Percentiles rank a stretch among this genome's conserved stretches.
Evolutionary conservation across 2,797 vertebrate genomes (phyloP).

Genomic region (Gobionotothen gibberifrons): DNA sequence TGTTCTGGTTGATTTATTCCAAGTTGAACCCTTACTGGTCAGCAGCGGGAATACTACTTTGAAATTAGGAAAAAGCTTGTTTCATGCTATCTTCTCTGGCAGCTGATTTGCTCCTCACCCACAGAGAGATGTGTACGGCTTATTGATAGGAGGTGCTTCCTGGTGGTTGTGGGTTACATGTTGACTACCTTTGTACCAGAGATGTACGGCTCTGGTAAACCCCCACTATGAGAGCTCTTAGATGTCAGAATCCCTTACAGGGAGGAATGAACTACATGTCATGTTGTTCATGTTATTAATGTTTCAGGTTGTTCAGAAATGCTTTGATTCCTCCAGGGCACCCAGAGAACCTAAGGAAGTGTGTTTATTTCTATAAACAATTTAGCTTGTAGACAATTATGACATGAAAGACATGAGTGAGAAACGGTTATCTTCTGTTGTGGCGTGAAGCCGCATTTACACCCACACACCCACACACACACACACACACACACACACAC

Average conservation of each 20-base stretch:
- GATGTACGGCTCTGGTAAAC: constrained; percentile 34
- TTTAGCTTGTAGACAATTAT: constrained; percentile 12
- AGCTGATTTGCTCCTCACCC: constrained; percentile 30
- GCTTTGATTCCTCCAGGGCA: constrained; percentile 52
- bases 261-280: constrained; percentile 48
- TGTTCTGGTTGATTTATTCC: constrained; percentile 38
- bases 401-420: constrained; percentile 17
- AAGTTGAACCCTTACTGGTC: constrained; percentile 41
- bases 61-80: constrained; percentile 29
- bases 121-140: constrained; percentile 21
- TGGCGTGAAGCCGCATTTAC: no score
- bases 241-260: constrained; percentile 54
- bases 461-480: not conserved
- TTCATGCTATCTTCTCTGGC: constrained; percentile 44
- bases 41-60: constrained; percentile 38
- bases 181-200: constrained; percentile 45
- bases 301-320: constrained; percentile 52
- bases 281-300: constrained; percentile 62
- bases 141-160: constrained; percentile 37
- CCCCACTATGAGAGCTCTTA: constrained; percentile 48
- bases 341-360: constrained; percentile 33
- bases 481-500: not conserved
- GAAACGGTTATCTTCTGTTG: no score
- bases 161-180: constrained; percentile 32
- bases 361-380: constrained; percentile 28